These are phyloP conservation scores for Eupithecia inturbata DNA, from an alignment of 2,888 invertebrate species.

Conservation along the genomic window DNA sequence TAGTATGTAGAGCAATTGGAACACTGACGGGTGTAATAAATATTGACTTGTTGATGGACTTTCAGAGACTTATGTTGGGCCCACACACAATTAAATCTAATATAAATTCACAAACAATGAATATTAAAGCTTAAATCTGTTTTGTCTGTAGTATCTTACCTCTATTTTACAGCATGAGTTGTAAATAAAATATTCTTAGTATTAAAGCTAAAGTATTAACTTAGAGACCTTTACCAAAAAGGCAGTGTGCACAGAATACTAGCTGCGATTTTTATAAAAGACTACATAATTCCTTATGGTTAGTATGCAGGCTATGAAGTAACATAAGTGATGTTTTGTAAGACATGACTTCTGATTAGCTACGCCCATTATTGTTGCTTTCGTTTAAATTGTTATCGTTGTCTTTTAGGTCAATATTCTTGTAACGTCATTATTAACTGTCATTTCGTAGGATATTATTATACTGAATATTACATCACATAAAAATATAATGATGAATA, in stretches of 20 bases:
- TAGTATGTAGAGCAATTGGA: conserved; percentile 27
- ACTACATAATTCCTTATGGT: conserved; percentile 35
- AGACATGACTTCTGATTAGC: conserved; percentile 54
- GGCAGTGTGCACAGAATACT: not conserved
- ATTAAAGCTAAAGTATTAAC: not conserved
- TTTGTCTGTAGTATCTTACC: not conserved
- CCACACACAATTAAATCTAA: no score
- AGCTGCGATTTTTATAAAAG: not conserved
- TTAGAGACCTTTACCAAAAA: not conserved
- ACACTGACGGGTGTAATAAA: conserved; percentile 24
- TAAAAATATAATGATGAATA: no score
- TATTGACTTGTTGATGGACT: conserved; percentile 14
- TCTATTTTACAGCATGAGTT: not conserved
- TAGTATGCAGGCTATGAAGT: conserved; percentile 38
- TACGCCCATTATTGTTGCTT: conserved; percentile 52
- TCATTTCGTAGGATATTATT: not conserved
- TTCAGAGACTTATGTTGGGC: conserved; percentile 20
- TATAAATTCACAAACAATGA: no score
- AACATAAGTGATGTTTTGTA: conserved; percentile 50
- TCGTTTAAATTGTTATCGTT: conserved; percentile 58
- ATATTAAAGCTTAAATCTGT: not conserved
- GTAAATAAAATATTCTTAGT: not conserved
- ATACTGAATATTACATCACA: not conserved
- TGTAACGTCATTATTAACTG: not conserved
- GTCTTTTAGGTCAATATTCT: conserved; percentile 29